phyloP scores from a whole-genome alignment of 2,888 invertebrate species.

The Tachystola acroxantha region DNA sequence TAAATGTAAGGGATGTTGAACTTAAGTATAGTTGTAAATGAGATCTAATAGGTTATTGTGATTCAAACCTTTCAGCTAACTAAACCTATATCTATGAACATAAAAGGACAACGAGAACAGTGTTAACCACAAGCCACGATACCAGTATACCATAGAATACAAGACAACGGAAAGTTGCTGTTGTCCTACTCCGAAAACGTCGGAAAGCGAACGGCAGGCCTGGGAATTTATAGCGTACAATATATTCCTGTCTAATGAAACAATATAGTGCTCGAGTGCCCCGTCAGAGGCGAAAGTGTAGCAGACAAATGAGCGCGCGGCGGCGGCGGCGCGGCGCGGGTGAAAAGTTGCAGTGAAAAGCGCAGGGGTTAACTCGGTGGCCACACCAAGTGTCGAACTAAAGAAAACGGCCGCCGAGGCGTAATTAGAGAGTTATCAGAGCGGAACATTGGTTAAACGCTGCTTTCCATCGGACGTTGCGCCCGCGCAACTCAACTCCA shows the following conservation, averaged over 20 bases:
- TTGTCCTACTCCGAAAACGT: conserved; percentile 31
- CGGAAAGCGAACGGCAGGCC: conserved; percentile 13
- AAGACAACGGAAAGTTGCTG: conserved; percentile 25
- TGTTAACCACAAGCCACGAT: conserved; percentile 1
- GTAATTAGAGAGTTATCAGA: conserved; percentile 77
- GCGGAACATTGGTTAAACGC: conserved; percentile 76
- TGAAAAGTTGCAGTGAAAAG: conserved; percentile 65
- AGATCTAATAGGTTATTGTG: too few relatives aligned
- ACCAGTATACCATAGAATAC: conserved; percentile 10
- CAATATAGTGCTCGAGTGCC: conserved; percentile 28
- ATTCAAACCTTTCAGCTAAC: too few relatives aligned
- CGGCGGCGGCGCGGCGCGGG: conserved; percentile 42
- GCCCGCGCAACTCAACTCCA: conserved; percentile 66
- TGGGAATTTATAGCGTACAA: conserved; percentile 28
- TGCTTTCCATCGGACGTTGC: conserved; percentile 77
- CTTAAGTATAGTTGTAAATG: too few relatives aligned
- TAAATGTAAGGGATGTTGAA: neutral
- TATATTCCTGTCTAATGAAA: conserved; percentile 32
- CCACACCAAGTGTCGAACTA: conserved; percentile 56
- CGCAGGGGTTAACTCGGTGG: conserved; percentile 63
- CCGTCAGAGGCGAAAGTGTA: conserved; percentile 65
- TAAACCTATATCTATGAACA: neutral
- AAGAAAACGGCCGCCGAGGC: conserved; percentile 58
- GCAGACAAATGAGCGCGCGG: conserved; percentile 48
- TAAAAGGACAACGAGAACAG: neutral